These are phyloP conservation scores for Philotrypesis tridentata DNA, from an alignment of 1,140 invertebrate species.

Conservation along the genomic window DNA sequence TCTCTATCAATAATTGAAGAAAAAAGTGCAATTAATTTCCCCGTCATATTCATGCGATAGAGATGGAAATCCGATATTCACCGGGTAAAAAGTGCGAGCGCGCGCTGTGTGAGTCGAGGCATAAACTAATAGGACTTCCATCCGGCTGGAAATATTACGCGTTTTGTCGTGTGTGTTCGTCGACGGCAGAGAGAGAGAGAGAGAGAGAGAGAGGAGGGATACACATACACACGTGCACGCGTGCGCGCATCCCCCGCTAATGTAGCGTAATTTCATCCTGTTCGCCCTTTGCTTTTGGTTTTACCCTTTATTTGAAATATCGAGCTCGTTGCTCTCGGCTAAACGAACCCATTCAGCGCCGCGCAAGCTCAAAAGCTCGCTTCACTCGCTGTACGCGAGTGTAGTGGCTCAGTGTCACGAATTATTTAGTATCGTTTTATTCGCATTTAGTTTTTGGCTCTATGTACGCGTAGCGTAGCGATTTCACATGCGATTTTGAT, in stretches of 20 bases:
- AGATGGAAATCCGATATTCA: not conserved
- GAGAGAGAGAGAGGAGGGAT: too few species aligned
- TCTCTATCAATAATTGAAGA: too few species aligned
- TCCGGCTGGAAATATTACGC: conserved; percentile 20
- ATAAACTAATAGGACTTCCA: not conserved
- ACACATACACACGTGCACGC: not conserved
- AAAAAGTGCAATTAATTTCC: not conserved
- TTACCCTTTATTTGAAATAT: conserved; percentile 9
- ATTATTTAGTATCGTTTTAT: not conserved
- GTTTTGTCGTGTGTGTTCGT: too few species aligned
- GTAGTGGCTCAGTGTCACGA: not conserved
- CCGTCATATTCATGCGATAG: not conserved
- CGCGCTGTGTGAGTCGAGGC: not conserved
- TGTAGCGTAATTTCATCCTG: conserved; percentile 12
- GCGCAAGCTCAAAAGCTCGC: not conserved
- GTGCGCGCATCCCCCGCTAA: not conserved
- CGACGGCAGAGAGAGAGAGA: too few species aligned
- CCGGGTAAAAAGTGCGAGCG: not conserved
- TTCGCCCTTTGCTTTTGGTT: conserved; percentile 13
- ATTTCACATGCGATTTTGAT: not conserved
- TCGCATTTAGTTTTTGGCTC: not conserved
- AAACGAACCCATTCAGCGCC: not conserved
- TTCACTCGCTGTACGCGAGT: not conserved
- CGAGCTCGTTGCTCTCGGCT: not conserved
- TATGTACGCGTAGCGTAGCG: not conserved